Percentiles rank a stretch among this genome's conserved stretches.
Conservation (phyloP, 2,113 vertebrate species). For the Bothrops jararaca region DNA sequence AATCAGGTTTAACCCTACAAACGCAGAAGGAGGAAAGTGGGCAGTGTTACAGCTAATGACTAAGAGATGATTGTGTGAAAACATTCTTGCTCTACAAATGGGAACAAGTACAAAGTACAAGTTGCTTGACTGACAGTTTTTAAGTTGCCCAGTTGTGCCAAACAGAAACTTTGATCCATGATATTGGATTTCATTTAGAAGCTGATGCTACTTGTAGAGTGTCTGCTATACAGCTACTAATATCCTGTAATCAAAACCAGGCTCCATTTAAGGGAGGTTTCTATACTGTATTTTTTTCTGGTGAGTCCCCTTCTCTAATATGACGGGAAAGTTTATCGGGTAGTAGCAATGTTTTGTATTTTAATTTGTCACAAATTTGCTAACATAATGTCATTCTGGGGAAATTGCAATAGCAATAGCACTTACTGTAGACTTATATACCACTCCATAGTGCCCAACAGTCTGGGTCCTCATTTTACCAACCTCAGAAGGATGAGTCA, state of each 20-base stretch:
- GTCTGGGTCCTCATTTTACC: too few species aligned
- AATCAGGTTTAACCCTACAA: conserved; percentile 35
- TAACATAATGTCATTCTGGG: background rate
- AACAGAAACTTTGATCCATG: background rate
- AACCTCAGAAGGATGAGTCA: too few species aligned
- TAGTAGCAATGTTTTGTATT: background rate
- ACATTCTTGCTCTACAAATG: conserved; percentile 42
- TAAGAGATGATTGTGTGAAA: conserved; percentile 45
- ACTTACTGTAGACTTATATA: background rate
- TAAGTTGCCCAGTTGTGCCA: background rate
- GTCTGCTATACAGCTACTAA: fast-evolving
- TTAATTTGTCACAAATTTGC: background rate
- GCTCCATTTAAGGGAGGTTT: background rate
- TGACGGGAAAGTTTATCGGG: background rate
- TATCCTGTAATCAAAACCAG: background rate
- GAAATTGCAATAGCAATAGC: background rate
- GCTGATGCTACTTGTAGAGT: background rate
- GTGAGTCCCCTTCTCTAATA: background rate
- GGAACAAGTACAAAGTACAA: conserved; percentile 33
- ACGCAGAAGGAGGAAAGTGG: conserved; percentile 27
- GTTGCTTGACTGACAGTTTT: background rate
- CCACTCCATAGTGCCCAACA: too few species aligned
- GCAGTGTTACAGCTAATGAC: conserved; percentile 22
- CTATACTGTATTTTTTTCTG: background rate
- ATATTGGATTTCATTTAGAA: fast-evolving